Percentiles rank a stretch among this genome's conserved stretches.
phyloP scores from a whole-genome alignment of 2,113 vertebrate species.

The Vimba vimba region DNA sequence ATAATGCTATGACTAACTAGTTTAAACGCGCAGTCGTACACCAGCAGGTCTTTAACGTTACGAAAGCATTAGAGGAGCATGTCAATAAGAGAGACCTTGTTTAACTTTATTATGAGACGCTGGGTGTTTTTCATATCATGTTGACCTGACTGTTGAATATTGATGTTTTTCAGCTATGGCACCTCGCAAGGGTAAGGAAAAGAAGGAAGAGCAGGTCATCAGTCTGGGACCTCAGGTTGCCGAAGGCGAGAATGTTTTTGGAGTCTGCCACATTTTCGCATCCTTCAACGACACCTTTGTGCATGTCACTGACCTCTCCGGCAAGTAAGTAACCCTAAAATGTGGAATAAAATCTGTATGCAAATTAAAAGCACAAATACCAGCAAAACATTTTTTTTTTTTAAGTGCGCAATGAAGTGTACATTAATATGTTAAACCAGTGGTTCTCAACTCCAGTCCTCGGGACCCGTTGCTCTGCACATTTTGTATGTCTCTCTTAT shows the following conservation, averaged over 20 bases:
- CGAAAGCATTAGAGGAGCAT: neutral
- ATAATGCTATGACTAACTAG: too few relatives aligned
- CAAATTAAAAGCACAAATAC: neutral
- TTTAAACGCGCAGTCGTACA: neutral
- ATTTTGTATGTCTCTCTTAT: too few relatives aligned
- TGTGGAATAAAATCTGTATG: neutral
- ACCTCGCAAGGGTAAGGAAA: constrained; percentile 98
- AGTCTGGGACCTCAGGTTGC: constrained; percentile 96
- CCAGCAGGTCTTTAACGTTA: neutral
- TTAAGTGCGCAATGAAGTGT: neutral
- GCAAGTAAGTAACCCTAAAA: constrained; percentile 84
- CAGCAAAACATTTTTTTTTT: neutral
- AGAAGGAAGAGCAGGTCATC: constrained; percentile 99
- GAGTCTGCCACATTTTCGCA: constrained; percentile 97
- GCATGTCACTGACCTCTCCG: constrained; percentile 97
- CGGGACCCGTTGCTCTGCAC: too few relatives aligned
- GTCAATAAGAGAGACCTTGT: neutral
- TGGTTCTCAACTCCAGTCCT: too few relatives aligned
- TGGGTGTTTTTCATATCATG: neutral
- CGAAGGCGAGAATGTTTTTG: constrained; percentile 97
- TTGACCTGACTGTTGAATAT: neutral
- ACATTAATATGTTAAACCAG: neutral
- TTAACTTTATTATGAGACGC: neutral
- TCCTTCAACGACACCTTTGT: constrained; percentile 99
- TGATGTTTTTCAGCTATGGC: constrained; percentile 84